phyloP scores from a whole-genome alignment of 2,888 invertebrate genomes.

The Ernsta delagoae region DNA sequence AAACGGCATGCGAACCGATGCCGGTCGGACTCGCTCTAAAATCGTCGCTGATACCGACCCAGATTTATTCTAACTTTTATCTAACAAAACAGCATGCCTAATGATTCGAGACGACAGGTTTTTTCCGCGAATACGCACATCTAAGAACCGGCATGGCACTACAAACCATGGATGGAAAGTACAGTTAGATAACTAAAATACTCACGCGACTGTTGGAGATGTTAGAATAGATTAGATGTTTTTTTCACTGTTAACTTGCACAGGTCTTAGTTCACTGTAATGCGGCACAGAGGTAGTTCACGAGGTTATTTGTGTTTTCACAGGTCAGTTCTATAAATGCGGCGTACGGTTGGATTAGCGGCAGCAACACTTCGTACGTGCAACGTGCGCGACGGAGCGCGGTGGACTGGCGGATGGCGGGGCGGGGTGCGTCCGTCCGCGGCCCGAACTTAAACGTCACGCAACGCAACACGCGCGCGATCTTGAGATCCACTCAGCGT shows the following conservation, averaged over 20 bases:
- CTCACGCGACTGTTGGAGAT: conserved; percentile 63
- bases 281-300: conserved; percentile 59
- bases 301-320: conserved; percentile 56
- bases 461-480: conserved; percentile 46
- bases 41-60: conserved; percentile 50
- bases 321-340: conserved; percentile 59
- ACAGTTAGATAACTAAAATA: conserved; percentile 77
- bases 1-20: conserved; percentile 34
- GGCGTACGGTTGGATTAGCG: conserved; percentile 48
- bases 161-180: conserved; percentile 69
- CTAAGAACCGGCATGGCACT: conserved; percentile 60
- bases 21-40: conserved; percentile 37
- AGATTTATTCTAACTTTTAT: conserved; percentile 49
- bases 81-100: conserved; percentile 50
- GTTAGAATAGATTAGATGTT: conserved; percentile 57
- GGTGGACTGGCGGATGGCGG: conserved; percentile 61
- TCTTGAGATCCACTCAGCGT: conserved; percentile 54
- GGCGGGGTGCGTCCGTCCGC: conserved; percentile 41
- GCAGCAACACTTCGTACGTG: conserved; percentile 44
- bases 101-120: conserved; percentile 59
- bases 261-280: conserved; percentile 60
- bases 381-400: conserved; percentile 57
- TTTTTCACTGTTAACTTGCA: conserved; percentile 55
- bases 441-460: conserved; percentile 49
- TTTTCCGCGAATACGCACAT: conserved; percentile 71